Base-by-base conservation (phyloP, 2,113 vertebrate genomes). In the Sander lucioperca region DNA sequence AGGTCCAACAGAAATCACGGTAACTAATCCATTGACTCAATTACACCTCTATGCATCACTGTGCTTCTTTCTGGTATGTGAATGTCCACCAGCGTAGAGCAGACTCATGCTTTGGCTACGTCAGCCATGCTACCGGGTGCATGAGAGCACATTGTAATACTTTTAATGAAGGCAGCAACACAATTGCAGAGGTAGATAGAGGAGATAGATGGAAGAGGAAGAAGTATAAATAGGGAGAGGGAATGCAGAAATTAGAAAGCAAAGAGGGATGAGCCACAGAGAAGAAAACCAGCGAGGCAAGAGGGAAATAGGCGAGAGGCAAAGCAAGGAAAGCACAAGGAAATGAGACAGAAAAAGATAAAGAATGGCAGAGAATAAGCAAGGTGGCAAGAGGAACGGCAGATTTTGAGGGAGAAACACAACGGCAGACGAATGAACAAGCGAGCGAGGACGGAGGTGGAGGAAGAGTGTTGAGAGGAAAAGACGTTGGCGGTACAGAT, bases 401-500 rank as follows among this genome's bases (percentile, higher is more conserved):
- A 65, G 65, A 65, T 43, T 84, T 6, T 18, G 85, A 83, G 58
- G 53, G 57, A 64, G 63, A 69, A 74, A 58, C 23, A 30, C 30
- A 36, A 48, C 61, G 16, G 39, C 10, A 14, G 67, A 66, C 58
- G 58, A 72, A 59, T 75, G 86, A 89, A 81, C 58, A 27, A 74
- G 74, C 30, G 15, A 86, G 75, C 2, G 51, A 84, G 84, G 70
- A 87, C 6, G 47, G 77, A 68, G 83, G 39, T 43, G 39, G 86
- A 89, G 80, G 83, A 85, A 9, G 71, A 74, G 82, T 58, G 69
- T 63, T 48, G 86, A 78, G 86, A 78, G 70, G 79, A 64, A 66
- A 69, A 68, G 85, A 83, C 63, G 79, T 78, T 80, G 84, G 86
- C 83, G 68, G 83, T 80, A 65, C 82, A 79, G 71, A 92, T 92